A percentile compares a stretch with the other conserved stretches of the same genome.
Evolutionary conservation across 2,797 vertebrate genomes (phyloP).

Genomic region (Rhincodon typus): DNA sequence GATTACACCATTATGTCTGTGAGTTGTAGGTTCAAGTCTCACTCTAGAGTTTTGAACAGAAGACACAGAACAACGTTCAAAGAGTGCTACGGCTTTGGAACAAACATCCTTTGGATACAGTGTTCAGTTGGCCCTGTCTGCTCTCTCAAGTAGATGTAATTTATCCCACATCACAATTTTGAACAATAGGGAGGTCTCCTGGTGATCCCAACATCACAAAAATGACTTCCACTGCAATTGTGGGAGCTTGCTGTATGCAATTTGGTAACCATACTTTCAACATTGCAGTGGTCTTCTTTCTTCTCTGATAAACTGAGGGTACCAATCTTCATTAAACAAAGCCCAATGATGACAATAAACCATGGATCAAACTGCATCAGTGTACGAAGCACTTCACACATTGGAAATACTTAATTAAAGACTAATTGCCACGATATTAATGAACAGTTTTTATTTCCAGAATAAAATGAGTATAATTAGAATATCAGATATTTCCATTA

Average conservation of each 20-base stretch:
- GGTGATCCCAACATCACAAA: not conserved
- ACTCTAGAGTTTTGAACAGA: not conserved
- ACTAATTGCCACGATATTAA: not conserved
- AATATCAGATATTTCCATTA: not conserved
- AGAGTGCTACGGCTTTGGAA: not conserved
- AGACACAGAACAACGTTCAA: not conserved
- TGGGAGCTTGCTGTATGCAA: not conserved
- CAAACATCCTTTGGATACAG: not conserved
- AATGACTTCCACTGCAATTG: not conserved
- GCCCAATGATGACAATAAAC: not conserved
- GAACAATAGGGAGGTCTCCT: not conserved
- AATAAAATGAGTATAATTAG: not conserved
- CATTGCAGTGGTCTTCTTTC: not conserved
- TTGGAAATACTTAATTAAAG: not conserved
- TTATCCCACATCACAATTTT: not conserved
- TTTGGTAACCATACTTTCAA: not conserved
- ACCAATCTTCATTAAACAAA: not conserved
- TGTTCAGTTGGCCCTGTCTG: not conserved
- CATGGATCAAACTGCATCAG: not conserved
- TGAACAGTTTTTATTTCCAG: not conserved
- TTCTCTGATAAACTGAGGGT: not conserved
- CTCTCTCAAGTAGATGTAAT: not conserved
- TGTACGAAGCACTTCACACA: not conserved
- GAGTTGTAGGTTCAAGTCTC: not conserved
- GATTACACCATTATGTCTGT: not conserved